These are phyloP conservation scores for Acanthornis magna DNA, from an alignment of 2,797 vertebrate genomes.

Conservation along the genomic window DNA sequence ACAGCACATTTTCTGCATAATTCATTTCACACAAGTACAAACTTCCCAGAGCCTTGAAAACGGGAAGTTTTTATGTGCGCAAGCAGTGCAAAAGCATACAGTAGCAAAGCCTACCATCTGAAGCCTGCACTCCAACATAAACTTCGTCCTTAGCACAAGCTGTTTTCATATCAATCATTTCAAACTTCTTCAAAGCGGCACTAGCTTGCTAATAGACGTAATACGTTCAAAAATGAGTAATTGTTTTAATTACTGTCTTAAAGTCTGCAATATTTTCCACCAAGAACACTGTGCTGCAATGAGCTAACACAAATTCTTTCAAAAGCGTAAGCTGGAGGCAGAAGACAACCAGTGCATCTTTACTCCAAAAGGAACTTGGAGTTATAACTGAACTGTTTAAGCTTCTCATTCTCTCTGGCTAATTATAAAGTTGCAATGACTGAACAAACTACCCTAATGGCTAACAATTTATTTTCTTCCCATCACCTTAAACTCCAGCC, in stretches of 20 bases:
- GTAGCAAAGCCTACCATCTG: background rate
- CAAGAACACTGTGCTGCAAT: background rate
- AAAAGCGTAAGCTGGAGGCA: background rate
- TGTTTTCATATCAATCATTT: background rate
- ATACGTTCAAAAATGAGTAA: rapidly evolving
- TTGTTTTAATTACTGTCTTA: background rate
- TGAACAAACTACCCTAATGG: background rate
- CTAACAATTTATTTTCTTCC: background rate
- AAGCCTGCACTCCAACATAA: background rate
- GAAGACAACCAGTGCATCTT: background rate
- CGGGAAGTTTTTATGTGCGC: rapidly evolving
- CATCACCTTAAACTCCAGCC: background rate
- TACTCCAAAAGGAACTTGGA: background rate
- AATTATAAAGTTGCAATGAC: background rate
- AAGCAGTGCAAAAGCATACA: background rate
- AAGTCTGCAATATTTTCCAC: background rate
- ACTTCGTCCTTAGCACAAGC: background rate
- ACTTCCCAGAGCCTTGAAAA: background rate
- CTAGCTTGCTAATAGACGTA: background rate
- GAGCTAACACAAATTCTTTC: background rate
- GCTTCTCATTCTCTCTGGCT: background rate
- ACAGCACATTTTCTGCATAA: background rate
- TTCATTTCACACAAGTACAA: background rate
- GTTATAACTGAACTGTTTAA: background rate
- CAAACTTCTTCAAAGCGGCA: background rate